Evolutionary conservation across 2,888 invertebrate species (phyloP).

Genomic region (Acanthococcus lagerstroemiae): DNA sequence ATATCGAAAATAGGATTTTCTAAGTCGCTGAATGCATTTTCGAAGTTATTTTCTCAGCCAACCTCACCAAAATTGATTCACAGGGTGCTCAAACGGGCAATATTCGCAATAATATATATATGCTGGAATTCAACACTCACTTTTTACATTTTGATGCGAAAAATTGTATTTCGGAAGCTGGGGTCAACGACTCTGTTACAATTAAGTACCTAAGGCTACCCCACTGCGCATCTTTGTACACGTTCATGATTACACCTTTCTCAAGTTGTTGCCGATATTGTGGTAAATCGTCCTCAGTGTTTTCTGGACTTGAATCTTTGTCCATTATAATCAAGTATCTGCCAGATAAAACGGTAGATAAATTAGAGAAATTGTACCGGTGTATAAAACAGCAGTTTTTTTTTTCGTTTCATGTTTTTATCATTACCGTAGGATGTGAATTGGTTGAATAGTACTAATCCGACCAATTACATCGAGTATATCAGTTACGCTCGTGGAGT

Average conservation of each 20-base stretch:
- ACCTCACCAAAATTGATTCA: no score
- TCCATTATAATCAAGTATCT: slow-evolving; percentile 12
- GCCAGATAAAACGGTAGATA: no score
- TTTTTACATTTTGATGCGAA: background rate
- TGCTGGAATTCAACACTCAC: background rate
- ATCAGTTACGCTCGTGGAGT: background rate
- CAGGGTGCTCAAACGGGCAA: no score
- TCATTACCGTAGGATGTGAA: slow-evolving; percentile 9
- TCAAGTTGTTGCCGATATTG: slow-evolving; percentile 24
- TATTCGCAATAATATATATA: no score
- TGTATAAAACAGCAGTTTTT: no score
- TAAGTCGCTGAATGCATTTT: no score
- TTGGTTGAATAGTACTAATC: background rate
- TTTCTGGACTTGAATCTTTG: no score
- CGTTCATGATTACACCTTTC: slow-evolving; percentile 27
- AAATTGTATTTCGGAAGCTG: background rate
- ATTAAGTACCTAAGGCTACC: slow-evolving; percentile 13
- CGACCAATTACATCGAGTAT: slow-evolving; percentile 1
- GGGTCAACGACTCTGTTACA: background rate
- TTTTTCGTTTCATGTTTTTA: no score
- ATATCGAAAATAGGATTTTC: no score
- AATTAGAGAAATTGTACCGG: no score
- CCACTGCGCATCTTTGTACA: slow-evolving; percentile 28
- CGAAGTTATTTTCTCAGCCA: no score
- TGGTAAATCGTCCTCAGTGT: background rate